Evolutionary conservation across 1,140 invertebrate species (phyloP).

Genomic region (Triops cancriformis): DNA sequence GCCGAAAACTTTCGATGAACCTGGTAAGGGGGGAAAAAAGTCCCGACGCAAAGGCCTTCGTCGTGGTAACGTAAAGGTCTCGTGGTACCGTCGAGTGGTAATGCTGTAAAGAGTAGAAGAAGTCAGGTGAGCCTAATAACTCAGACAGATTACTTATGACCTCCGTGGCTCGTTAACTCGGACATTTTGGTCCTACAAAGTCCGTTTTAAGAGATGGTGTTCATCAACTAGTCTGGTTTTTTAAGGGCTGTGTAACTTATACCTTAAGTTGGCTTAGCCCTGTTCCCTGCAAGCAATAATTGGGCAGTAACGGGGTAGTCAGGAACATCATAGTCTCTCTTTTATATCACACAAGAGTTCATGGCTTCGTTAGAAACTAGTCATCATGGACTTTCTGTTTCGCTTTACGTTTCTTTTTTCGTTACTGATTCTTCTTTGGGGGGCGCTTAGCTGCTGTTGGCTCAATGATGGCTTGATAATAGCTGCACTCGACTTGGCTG

Average conservation of each 20-base stretch:
- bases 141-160: constrained; percentile 1
- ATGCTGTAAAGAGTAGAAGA: no score
- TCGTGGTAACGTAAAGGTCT: no score
- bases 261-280: background rate
- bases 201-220: background rate
- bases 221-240: background rate
- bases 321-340: constrained; percentile 6
- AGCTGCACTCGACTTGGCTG: background rate
- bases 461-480: constrained; percentile 5
- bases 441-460: no score
- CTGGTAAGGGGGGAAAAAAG: no score
- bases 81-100: no score
- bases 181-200: background rate
- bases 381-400: background rate
- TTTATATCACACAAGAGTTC: background rate
- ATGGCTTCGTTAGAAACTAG: background rate
- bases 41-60: no score
- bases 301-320: constrained; percentile 2
- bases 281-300: background rate
- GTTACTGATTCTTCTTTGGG: background rate
- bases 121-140: background rate
- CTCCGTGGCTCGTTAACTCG: background rate
- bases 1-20: no score
- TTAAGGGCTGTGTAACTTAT: background rate
- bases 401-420: background rate